Evolutionary conservation across 2,888 invertebrate genomes (phyloP).

Genomic region (Rhagonycha lutea): DNA sequence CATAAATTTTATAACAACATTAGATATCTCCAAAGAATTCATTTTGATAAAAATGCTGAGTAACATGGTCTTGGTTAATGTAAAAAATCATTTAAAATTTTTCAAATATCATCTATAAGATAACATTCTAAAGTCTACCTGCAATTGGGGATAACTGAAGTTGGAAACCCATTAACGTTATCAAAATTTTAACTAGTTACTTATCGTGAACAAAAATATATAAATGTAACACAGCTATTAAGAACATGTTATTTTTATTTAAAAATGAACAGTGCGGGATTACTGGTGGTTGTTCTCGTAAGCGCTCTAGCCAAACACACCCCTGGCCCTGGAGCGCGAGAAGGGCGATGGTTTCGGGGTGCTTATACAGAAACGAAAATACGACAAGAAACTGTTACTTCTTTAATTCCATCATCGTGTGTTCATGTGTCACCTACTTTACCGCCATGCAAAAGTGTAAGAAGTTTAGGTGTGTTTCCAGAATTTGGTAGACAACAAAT

Average conservation of each 20-base stretch:
- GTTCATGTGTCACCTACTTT: constrained; percentile 50
- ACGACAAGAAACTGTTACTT: constrained; percentile 44
- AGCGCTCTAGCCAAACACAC: constrained; percentile 10
- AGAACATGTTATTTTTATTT: not conserved
- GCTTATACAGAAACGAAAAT: constrained; percentile 45
- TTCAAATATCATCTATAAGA: not conserved
- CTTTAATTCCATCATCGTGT: constrained; percentile 52
- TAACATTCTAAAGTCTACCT: not conserved
- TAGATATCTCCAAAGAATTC: not conserved
- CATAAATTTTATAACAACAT: not conserved
- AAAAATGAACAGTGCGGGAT: not conserved
- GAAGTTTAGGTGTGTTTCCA: constrained; percentile 46
- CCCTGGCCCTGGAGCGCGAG: constrained; percentile 7
- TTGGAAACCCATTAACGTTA: not conserved
- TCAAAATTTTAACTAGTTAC: not conserved
- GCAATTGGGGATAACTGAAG: not conserved
- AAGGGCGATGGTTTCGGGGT: constrained; percentile 36
- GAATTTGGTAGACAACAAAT: constrained; percentile 33
- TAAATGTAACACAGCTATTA: not conserved
- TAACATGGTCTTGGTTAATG: not conserved
- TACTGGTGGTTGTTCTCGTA: constrained; percentile 1
- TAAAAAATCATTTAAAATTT: not conserved
- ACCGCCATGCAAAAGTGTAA: constrained; percentile 50
- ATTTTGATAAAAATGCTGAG: not conserved
- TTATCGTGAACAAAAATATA: not conserved